Percentiles rank a stretch among this genome's conserved stretches.
Conservation (phyloP, 1,140 invertebrate genomes). For the Rhagoletis zephyria region DNA sequence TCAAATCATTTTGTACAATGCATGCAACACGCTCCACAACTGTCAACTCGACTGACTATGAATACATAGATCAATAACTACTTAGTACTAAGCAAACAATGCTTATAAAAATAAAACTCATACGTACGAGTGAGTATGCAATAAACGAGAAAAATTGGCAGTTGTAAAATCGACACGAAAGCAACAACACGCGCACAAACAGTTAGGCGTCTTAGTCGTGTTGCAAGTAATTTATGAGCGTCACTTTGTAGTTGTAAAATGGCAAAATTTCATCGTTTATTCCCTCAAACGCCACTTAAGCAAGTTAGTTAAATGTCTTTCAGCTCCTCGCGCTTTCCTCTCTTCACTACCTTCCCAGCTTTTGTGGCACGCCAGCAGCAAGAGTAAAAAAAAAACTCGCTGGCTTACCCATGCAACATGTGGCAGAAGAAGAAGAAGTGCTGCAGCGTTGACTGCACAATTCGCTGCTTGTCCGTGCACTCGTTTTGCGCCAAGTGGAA, state of each 20-base stretch:
- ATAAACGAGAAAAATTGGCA: not conserved
- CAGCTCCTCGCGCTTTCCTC: not conserved
- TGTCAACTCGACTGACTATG: constrained; percentile 19
- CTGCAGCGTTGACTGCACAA: not conserved
- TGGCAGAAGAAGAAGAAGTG: too few relatives aligned
- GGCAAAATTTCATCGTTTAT: not conserved
- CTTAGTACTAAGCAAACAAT: constrained; percentile 27
- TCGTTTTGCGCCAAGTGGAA: not conserved
- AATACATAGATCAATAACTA: constrained; percentile 42
- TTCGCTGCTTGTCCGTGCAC: not conserved
- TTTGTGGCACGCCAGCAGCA: not conserved
- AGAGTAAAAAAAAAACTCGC: constrained; percentile 6
- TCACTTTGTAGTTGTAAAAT: not conserved
- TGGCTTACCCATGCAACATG: constrained; percentile 30
- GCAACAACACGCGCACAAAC: not conserved
- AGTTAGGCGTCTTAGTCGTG: constrained; percentile 5
- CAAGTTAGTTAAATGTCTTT: constrained; percentile 10
- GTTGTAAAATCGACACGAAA: not conserved
- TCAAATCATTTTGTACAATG: not conserved
- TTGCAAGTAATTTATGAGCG: constrained; percentile 28
- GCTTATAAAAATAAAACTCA: not conserved
- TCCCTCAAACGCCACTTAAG: not conserved
- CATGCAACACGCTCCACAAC: constrained; percentile 39
- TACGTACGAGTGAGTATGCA: not conserved
- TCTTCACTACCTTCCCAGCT: not conserved